Percentiles rank a stretch among this genome's conserved stretches.
phyloP scores from a whole-genome alignment of 2,113 vertebrate species.

The Lutjanus erythropterus region DNA sequence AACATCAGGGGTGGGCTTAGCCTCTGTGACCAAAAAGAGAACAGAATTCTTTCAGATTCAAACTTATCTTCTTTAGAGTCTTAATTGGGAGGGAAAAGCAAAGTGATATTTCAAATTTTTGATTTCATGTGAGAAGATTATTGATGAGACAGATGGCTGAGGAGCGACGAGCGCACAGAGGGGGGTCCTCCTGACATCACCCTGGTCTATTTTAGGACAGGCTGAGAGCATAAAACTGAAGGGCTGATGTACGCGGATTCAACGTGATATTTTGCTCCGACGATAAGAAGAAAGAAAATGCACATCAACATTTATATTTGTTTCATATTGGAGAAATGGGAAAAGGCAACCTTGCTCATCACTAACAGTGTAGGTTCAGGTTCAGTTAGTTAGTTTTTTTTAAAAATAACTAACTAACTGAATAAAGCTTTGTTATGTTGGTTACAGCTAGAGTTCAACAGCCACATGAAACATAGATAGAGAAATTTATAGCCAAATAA shows the following conservation, averaged over 20 bases:
- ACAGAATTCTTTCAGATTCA: background rate
- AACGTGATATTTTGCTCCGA: background rate
- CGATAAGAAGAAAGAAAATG: background rate
- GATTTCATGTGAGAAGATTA: background rate
- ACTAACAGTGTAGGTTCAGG: background rate
- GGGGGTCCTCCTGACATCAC: conserved; percentile 72
- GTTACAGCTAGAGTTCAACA: too few relatives aligned
- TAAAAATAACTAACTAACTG: too few relatives aligned
- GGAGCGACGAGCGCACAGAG: conserved; percentile 69
- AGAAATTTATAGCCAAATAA: too few relatives aligned
- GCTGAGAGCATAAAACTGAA: conserved; percentile 29
- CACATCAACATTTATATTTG: background rate
- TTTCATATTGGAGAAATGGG: background rate
- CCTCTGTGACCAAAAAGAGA: conserved; percentile 65
- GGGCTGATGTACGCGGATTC: background rate
- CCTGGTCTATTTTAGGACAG: conserved; percentile 73
- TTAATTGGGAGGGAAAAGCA: background rate
- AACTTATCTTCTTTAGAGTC: background rate
- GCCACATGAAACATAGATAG: too few relatives aligned
- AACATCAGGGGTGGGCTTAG: conserved; percentile 81
- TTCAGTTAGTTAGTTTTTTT: too few relatives aligned
- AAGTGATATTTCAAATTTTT: background rate
- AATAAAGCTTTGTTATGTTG: too few relatives aligned
- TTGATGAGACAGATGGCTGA: conserved; percentile 75
- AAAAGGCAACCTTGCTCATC: background rate